Conservation (phyloP, 1,140 invertebrate genomes). For the Adelges cooleyi region DNA sequence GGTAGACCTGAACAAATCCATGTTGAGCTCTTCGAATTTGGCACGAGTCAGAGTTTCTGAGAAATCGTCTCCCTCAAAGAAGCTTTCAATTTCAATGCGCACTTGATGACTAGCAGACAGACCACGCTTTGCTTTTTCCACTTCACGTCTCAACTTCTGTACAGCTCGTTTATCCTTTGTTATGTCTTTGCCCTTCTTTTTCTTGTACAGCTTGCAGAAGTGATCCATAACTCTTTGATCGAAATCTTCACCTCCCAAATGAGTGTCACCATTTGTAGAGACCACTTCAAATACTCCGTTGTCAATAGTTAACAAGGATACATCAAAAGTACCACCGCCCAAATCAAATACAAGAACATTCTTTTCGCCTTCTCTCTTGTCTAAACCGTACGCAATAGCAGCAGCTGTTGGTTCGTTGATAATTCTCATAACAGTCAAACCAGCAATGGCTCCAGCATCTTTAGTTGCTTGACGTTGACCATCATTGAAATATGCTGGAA, state of each 20-base stretch:
- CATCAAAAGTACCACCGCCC: constrained; percentile 99
- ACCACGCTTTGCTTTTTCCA: constrained; percentile 95
- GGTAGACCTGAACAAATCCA: constrained; percentile 96
- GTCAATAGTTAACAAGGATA: constrained; percentile 96
- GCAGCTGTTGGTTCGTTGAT: constrained; percentile 99
- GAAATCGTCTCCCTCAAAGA: constrained; percentile 99
- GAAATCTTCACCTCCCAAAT: constrained; percentile 97
- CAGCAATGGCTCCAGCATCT: constrained; percentile 77
- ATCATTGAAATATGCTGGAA: constrained; percentile 98
- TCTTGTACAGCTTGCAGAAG: constrained; percentile 97
- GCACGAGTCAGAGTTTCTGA: constrained; percentile 97
- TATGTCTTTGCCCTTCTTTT: constrained; percentile 97
- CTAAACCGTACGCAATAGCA: constrained; percentile 97
- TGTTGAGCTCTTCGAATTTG: constrained; percentile 99
- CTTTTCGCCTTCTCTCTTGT: constrained; percentile 98
- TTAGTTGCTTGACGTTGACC: constrained; percentile 96
- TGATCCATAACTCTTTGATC: constrained; percentile 98
- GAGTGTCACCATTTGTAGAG: constrained; percentile 96
- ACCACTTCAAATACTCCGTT: constrained; percentile 89
- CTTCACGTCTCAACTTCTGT: constrained; percentile 90
- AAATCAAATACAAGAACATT: constrained; percentile 98
- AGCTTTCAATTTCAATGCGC: constrained; percentile 97
- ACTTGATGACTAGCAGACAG: constrained; percentile 86
- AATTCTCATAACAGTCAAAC: constrained; percentile 95
- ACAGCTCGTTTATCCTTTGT: constrained; percentile 89